Percentiles rank a stretch among this genome's conserved stretches.
phyloP scores from a whole-genome alignment of 92 coral and sea anemone genomes.

The Pocillopora grandis region DNA sequence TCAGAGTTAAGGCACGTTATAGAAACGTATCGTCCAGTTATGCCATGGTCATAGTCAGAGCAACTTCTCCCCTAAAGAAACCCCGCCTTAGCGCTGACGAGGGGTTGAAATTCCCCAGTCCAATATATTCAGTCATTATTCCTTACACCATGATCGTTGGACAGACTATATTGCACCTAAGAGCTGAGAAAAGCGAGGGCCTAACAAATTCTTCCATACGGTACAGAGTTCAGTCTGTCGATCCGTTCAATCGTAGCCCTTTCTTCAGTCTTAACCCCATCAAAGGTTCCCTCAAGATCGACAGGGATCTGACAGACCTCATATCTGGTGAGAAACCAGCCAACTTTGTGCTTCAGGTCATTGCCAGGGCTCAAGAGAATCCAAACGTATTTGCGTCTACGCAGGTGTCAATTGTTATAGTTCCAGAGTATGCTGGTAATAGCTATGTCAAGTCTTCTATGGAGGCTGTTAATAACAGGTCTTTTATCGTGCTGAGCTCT shows the following conservation, averaged over 20 bases:
- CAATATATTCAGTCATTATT: constrained; percentile 74
- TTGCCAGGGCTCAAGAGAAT: constrained; percentile 50
- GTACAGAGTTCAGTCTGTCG: constrained; percentile 53
- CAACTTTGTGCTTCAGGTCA: constrained; percentile 51
- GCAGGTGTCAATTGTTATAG: constrained; percentile 71
- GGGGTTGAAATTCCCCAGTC: constrained; percentile 56
- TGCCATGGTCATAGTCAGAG: constrained; percentile 60
- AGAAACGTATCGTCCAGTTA: constrained; percentile 53
- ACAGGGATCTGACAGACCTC: constrained; percentile 34
- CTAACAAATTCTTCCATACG: constrained; percentile 34
- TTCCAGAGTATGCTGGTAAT: constrained; percentile 85
- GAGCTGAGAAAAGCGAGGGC: constrained; percentile 37
- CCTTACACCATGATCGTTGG: constrained; percentile 60
- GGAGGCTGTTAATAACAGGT: constrained; percentile 62
- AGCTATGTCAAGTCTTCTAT: constrained; percentile 75
- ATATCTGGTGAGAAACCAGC: constrained; percentile 15
- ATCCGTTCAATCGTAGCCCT: constrained; percentile 6
- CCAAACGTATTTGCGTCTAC: constrained; percentile 56
- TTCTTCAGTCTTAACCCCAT: constrained; percentile 39
- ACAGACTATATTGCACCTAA: constrained; percentile 64
- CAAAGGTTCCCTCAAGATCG: constrained; percentile 52
- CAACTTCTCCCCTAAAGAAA: constrained; percentile 19
- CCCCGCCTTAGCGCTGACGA: neutral
- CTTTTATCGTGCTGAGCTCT: constrained; percentile 29
- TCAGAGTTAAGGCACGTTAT: constrained; percentile 73